Evolutionary conservation across 2,888 invertebrate genomes (phyloP).

Genomic region (Andrena chrysosceles): DNA sequence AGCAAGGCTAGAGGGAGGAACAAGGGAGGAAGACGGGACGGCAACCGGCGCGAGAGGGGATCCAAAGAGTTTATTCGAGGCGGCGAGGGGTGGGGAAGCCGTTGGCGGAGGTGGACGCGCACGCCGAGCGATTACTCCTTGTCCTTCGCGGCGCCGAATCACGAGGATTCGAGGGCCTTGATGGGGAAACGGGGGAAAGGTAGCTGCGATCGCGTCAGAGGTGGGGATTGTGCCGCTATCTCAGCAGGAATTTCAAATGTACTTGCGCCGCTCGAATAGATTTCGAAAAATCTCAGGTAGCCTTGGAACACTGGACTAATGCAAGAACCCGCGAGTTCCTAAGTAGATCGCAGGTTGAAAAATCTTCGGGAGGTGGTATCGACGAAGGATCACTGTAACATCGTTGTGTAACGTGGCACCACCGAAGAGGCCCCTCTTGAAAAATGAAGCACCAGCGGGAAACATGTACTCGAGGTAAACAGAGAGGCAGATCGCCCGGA

Average conservation of each 20-base stretch:
- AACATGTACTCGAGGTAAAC: not conserved
- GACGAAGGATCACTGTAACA: too few species aligned
- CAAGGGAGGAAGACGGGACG: slow-evolving; percentile 24
- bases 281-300: too few species aligned
- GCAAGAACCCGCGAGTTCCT: not conserved
- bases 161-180: slow-evolving; percentile 7
- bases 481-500: not conserved
- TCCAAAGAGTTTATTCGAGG: slow-evolving; percentile 58
- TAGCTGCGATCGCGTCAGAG: not conserved
- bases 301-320: too few species aligned
- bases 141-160: slow-evolving; percentile 48
- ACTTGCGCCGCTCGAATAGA: too few species aligned
- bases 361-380: too few species aligned
- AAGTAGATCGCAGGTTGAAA: too few species aligned
- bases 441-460: not conserved
- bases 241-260: too few species aligned
- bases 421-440: not conserved
- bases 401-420: too few species aligned
- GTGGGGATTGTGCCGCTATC: too few species aligned
- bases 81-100: slow-evolving; percentile 49
- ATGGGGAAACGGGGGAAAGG: not conserved
- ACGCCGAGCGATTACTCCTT: slow-evolving; percentile 37
- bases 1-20: slow-evolving; percentile 45
- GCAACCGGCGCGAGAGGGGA: slow-evolving; percentile 43
- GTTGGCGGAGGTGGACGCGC: slow-evolving; percentile 48